Base-by-base conservation (phyloP, 1,140 invertebrate species). In the Nephotettix cincticeps region DNA sequence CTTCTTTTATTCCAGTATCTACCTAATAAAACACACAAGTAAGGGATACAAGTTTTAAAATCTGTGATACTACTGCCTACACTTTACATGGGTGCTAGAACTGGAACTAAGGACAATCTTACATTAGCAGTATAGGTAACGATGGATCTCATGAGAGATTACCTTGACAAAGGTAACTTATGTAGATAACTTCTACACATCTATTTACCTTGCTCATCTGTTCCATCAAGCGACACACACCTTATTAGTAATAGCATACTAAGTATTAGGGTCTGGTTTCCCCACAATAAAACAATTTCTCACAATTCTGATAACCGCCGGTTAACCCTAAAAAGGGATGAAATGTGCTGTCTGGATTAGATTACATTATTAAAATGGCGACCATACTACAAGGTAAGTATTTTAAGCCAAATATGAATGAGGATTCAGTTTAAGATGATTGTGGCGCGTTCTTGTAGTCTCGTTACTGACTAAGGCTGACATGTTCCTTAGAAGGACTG, bases 21-120 rank as follows among this genome's bases (percentile, higher is more conserved):
- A 36, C 32, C 32, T 14, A 36, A n/a, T n/a, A n/a, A n/a, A n/a
- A n/a, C n/a, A n/a, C 73, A 79, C 63, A 76, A 78, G 68, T 83
- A 80, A 74, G 78, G 80, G 23, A 72, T 23, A 82, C 81, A 75
- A 54, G 79, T 27, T 81, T 76, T 69, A 78, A 76, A 69, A 71
- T 84, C 11, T 79, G 77, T 70, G 68, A 71, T 56, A 54, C 75
- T 45, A 66, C 72, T 70, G 75, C 77, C 11, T 75, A 80, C 71
- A 75, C 74, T 23, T 73, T 77, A 77, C 77, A 21, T 72, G 68
- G 70, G 79, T 73, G 72, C 36, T n/a, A 51, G 29, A 9, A 65
- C 51, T 68, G 32, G n/a, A 29, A 45, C 13, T 68, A 25, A 64
- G 70, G 30, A 11, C 70, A n/a, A 23, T 27, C 58, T 27, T 56